Conservation (phyloP, 2,888 invertebrate species). For the Chrysotoxum bicinctum region DNA sequence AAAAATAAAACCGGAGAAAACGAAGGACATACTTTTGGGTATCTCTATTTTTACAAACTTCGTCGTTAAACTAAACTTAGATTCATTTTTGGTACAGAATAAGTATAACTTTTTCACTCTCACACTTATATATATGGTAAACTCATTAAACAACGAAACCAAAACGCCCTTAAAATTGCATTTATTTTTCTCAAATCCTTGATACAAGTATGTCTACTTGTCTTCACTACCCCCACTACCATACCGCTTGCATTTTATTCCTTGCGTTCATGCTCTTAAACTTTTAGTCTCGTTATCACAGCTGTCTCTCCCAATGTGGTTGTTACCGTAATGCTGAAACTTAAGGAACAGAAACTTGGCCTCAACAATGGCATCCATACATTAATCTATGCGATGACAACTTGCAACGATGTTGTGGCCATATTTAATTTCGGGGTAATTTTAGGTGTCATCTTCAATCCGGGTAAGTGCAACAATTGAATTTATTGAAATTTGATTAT, state of each 20-base stretch:
- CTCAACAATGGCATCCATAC: conserved; percentile 89
- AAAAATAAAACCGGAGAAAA: background rate
- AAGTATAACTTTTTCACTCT: background rate
- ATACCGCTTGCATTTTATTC: background rate
- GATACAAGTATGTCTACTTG: background rate
- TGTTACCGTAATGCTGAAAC: conserved; percentile 86
- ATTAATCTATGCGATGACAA: conserved; percentile 84
- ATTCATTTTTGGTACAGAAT: background rate
- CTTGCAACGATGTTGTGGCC: conserved; percentile 89
- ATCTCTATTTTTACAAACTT: conserved; percentile 29
- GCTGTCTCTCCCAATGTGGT: conserved; percentile 90
- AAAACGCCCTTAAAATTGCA: conserved; percentile 47
- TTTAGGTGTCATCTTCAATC: conserved; percentile 85
- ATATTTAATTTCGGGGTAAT: conserved; percentile 88
- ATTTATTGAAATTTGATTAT: conserved; percentile 29
- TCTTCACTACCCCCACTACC: background rate
- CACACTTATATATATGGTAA: conserved; percentile 20
- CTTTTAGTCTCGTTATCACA: conserved; percentile 84
- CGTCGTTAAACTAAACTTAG: background rate
- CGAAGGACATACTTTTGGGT: conserved; percentile 12
- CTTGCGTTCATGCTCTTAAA: conserved; percentile 10
- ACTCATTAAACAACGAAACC: conserved; percentile 57
- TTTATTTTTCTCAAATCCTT: conserved; percentile 14
- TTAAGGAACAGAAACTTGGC: conserved; percentile 84
- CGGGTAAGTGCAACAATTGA: conserved; percentile 81